phyloP scores from a whole-genome alignment of 2,888 invertebrate genomes.

The Sinhomidia bicolor region DNA sequence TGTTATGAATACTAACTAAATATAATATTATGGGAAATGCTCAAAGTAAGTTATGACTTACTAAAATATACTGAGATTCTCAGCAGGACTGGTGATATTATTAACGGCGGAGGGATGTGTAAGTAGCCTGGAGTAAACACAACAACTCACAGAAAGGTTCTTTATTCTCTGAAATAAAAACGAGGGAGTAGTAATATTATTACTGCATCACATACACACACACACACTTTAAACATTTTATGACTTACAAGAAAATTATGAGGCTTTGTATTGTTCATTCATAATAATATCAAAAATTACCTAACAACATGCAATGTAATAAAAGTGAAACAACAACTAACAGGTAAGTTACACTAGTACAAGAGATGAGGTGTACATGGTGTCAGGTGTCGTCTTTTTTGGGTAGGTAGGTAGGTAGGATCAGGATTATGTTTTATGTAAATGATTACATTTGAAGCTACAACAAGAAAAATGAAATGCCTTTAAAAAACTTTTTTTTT shows the following conservation, averaged over 20 bases:
- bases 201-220: conserved; percentile 11
- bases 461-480: background rate
- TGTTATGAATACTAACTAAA: conserved; percentile 40
- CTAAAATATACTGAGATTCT: background rate
- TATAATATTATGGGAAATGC: background rate
- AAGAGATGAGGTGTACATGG: background rate
- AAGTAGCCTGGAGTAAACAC: background rate
- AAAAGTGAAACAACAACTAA: background rate
- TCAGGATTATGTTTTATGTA: conserved; percentile 30
- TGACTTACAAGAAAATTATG: conserved; percentile 41
- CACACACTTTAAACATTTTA: conserved; percentile 26
- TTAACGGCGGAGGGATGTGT: background rate
- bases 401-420: background rate
- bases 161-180: background rate
- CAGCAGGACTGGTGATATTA: conserved; percentile 17
- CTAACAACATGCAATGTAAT: conserved; percentile 43
- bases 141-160: background rate
- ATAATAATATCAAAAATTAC: conserved; percentile 26
- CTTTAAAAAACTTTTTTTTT: background rate
- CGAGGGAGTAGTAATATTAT: background rate
- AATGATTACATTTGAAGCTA: conserved; percentile 10
- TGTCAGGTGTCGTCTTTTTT: background rate
- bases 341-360: background rate
- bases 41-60: background rate
- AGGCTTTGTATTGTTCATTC: conserved; percentile 30